A percentile compares a stretch with the other conserved stretches of the same genome.
phyloP scores from a whole-genome alignment of 1,140 invertebrate genomes.

The Trichonephila clavata region DNA sequence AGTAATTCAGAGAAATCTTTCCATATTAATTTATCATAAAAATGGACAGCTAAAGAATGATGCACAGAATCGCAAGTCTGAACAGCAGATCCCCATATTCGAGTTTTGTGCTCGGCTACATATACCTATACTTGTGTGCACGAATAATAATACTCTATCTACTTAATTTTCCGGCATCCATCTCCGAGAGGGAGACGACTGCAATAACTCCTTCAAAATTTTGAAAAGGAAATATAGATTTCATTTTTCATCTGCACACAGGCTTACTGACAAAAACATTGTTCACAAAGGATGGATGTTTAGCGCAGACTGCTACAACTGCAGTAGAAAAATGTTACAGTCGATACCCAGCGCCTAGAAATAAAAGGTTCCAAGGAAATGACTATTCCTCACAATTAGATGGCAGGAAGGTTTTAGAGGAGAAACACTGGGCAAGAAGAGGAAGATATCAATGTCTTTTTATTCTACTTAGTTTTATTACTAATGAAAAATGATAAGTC shows the following conservation, averaged over 20 bases:
- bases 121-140: conserved; percentile 68
- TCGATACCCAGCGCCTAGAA: not conserved
- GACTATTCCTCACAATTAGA: not conserved
- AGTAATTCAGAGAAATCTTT: conserved; percentile 67
- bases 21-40: conserved; percentile 71
- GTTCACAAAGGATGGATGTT: not conserved
- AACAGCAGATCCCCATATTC: conserved; percentile 54
- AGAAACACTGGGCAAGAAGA: not conserved
- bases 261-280: not conserved
- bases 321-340: conserved; percentile 10
- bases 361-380: not conserved
- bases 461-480: not conserved
- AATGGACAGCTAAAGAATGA: conserved; percentile 72
- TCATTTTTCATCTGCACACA: conserved; percentile 14
- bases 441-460: not conserved
- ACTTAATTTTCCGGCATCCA: conserved; percentile 11
- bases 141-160: conserved; percentile 46
- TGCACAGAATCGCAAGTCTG: conserved; percentile 58
- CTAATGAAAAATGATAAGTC: not conserved
- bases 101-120: conserved; percentile 71
- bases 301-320: not conserved
- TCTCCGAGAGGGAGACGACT: not conserved
- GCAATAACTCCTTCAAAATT: not conserved
- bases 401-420: not conserved
- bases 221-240: conserved; percentile 39